phyloP scores from a whole-genome alignment of 1,140 invertebrate species.

The Drosophila asahinai region DNA sequence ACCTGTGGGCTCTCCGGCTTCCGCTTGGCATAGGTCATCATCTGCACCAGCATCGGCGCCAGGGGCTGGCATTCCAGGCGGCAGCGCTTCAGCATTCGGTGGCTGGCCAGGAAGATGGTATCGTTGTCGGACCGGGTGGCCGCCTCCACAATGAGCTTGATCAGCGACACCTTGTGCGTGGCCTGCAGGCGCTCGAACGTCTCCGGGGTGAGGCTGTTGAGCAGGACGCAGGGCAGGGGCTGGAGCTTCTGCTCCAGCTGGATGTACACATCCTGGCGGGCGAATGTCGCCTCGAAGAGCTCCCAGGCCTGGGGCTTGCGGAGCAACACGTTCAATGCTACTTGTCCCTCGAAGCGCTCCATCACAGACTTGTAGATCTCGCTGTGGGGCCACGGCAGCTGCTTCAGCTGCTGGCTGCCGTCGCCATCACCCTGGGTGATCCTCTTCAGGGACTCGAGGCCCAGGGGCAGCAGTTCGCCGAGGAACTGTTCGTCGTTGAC shows the following conservation, averaged over 20 bases:
- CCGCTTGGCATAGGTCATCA: slow-evolving; percentile 48
- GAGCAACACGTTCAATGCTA: slow-evolving; percentile 48
- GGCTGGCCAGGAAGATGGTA: slow-evolving; percentile 87
- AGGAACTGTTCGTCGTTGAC: slow-evolving; percentile 85
- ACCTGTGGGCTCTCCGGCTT: background rate
- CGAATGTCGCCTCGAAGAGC: slow-evolving; percentile 61
- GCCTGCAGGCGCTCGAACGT: slow-evolving; percentile 86
- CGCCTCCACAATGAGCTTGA: slow-evolving; percentile 85
- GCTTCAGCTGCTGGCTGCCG: slow-evolving; percentile 35
- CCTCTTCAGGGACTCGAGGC: slow-evolving; percentile 52
- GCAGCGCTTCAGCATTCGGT: slow-evolving; percentile 90
- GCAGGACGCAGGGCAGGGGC: slow-evolving; percentile 67
- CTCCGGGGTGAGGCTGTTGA: slow-evolving; percentile 86
- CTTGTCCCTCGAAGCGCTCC: slow-evolving; percentile 58
- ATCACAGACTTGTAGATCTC: slow-evolving; percentile 66
- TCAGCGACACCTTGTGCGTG: slow-evolving; percentile 84
- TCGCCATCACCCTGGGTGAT: slow-evolving; percentile 7
- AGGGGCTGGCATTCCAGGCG: slow-evolving; percentile 88
- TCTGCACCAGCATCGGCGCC: slow-evolving; percentile 86
- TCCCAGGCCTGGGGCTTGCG: slow-evolving; percentile 61
- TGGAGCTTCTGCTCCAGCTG: slow-evolving; percentile 60
- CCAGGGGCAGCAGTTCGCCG: slow-evolving; percentile 84
- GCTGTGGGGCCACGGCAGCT: slow-evolving; percentile 59
- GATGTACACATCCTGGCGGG: slow-evolving; percentile 55
- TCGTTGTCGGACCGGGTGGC: slow-evolving; percentile 86